Evolutionary conservation across 1,140 invertebrate genomes (phyloP).

Genomic region (Bombus cullumanus): DNA sequence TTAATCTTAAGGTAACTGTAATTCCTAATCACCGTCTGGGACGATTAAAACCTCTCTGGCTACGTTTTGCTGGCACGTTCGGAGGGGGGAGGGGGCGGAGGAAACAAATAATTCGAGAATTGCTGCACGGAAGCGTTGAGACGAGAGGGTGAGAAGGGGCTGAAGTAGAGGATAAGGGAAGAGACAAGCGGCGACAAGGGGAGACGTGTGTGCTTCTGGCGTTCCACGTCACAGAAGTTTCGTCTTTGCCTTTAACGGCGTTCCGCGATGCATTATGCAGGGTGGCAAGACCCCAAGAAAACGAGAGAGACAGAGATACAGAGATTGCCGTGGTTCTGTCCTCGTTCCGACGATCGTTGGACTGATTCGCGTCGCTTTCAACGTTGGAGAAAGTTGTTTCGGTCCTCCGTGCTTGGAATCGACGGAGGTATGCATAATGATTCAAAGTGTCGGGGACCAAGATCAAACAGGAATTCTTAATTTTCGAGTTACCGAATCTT

Average conservation of each 20-base stretch:
- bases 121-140: not conserved
- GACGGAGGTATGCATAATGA: slow-evolving; percentile 56
- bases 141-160: not conserved
- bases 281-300: slow-evolving; percentile 43
- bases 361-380: not conserved
- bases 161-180: not conserved
- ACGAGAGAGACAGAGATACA: slow-evolving; percentile 8
- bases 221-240: slow-evolving; percentile 59
- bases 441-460: slow-evolving; percentile 43
- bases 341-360: slow-evolving; percentile 39
- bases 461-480: slow-evolving; percentile 41
- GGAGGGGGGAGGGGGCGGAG: not conserved
- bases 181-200: slow-evolving; percentile 12
- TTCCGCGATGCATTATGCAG: slow-evolving; percentile 67
- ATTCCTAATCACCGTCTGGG: slow-evolving; percentile 3
- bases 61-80: not conserved
- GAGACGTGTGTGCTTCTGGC: slow-evolving; percentile 52
- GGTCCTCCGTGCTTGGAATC: slow-evolving; percentile 37
- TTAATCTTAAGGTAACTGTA: not conserved
- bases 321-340: slow-evolving; percentile 15
- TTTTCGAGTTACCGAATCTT: slow-evolving; percentile 17
- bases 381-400: slow-evolving; percentile 41
- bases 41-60: not conserved
- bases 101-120: slow-evolving; percentile 30
- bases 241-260: slow-evolving; percentile 58